Conservation (phyloP, 2,797 vertebrate species). For the Hylomyscus alleni region DNA sequence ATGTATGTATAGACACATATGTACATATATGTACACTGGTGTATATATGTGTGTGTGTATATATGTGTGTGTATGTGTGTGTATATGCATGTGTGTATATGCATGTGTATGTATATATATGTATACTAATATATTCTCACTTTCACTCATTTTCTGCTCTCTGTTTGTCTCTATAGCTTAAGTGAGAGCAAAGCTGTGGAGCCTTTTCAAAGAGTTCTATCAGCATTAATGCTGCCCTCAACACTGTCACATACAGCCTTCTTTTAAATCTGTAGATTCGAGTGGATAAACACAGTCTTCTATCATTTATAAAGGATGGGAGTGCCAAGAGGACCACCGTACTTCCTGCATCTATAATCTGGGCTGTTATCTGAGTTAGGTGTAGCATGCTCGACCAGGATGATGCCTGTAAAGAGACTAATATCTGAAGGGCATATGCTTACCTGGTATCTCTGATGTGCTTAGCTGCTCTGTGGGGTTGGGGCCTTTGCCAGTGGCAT, state of each 20-base stretch:
- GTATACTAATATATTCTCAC: not conserved
- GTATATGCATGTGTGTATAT: not conserved
- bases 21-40: accelerated
- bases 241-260: too few species aligned
- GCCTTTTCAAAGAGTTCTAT: not conserved
- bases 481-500: not conserved
- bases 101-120: accelerated
- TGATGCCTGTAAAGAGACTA: not conserved
- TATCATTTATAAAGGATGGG: not conserved
- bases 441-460: not conserved
- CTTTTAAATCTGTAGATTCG: not conserved
- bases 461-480: not conserved
- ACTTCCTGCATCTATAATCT: too few species aligned
- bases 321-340: not conserved
- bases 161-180: not conserved
- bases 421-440: accelerated
- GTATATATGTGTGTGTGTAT: accelerated
- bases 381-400: not conserved
- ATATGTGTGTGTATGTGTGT: not conserved
- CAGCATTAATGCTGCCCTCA: not conserved
- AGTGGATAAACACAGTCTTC: not conserved
- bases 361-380: not conserved
- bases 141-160: accelerated
- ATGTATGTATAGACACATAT: too few species aligned
- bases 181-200: not conserved